Conservation (phyloP, 2,888 invertebrate genomes). For the Polydrusus cervinus region DNA sequence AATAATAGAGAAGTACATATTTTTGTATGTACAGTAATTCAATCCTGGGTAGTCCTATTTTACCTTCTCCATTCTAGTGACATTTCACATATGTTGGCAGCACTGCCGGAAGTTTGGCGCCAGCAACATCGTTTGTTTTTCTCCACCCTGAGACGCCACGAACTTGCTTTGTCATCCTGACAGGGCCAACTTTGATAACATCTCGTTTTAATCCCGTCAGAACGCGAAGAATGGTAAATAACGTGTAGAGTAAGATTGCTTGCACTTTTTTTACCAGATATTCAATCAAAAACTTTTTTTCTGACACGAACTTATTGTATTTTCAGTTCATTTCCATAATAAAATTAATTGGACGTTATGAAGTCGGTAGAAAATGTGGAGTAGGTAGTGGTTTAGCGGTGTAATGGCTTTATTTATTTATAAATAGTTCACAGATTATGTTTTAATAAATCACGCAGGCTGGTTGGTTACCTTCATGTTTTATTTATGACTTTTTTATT, state of each 20-base stretch:
- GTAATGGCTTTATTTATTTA: conserved; percentile 2
- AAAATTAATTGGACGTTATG: conserved; percentile 49
- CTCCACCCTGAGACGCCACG: conserved; percentile 35
- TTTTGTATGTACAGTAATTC: conserved; percentile 68
- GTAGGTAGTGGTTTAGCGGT: neutral
- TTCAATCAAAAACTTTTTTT: conserved; percentile 50
- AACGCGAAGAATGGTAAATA: conserved; percentile 47
- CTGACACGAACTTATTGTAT: conserved; percentile 48
- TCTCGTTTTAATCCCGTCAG: conserved; percentile 51
- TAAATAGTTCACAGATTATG: conserved; percentile 10
- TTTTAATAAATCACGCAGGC: conserved; percentile 9
- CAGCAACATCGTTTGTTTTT: conserved; percentile 39
- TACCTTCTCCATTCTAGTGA: conserved; percentile 47
- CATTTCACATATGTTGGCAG: conserved; percentile 64
- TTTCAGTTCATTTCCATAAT: conserved; percentile 45
- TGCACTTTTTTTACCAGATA: conserved; percentile 50
- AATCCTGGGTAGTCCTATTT: conserved; percentile 58
- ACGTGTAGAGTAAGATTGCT: conserved; percentile 48
- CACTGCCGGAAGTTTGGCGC: conserved; percentile 46
- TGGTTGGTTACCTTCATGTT: neutral
- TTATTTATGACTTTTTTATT: neutral
- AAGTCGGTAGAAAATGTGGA: conserved; percentile 25
- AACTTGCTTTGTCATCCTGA: conserved; percentile 49
- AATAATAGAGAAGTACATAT: conserved; percentile 70
- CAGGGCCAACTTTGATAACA: conserved; percentile 48